These are phyloP conservation scores for Diadegma fenestrale DNA, from an alignment of 2,888 invertebrate genomes.

Conservation along the genomic window DNA sequence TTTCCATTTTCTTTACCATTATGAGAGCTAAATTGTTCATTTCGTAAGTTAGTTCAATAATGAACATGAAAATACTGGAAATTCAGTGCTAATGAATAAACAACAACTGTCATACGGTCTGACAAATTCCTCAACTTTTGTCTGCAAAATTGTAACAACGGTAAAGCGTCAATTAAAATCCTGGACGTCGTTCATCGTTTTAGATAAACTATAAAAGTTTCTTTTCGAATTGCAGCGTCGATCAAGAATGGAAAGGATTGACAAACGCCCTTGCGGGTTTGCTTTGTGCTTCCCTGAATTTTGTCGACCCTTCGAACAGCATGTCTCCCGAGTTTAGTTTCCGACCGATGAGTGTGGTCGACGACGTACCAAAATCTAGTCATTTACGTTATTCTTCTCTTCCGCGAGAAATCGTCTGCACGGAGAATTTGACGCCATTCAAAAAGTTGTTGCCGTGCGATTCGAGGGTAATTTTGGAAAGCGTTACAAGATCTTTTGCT, in stretches of 20 bases:
- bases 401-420: constrained; percentile 98
- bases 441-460: constrained; percentile 98
- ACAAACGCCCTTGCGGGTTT: constrained; percentile 97
- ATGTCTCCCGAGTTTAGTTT: constrained; percentile 94
- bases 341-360: constrained; percentile 89
- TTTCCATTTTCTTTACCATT: not conserved
- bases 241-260: constrained; percentile 94
- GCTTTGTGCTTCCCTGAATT: constrained; percentile 98
- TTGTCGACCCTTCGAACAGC: constrained; percentile 94
- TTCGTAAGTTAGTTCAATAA: too few relatives aligned
- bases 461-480: constrained; percentile 86
- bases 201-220: not conserved
- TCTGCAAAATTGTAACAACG: not conserved
- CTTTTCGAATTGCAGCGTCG: constrained; percentile 86
- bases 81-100: not conserved
- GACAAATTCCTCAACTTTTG: not conserved
- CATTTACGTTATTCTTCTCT: constrained; percentile 94
- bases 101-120: too few relatives aligned
- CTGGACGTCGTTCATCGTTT: not conserved
- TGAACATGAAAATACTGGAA: too few relatives aligned
- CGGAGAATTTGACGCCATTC: constrained; percentile 99
- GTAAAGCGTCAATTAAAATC: not conserved
- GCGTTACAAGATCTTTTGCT: not conserved
- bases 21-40: too few relatives aligned
- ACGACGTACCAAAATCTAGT: constrained; percentile 84